These are phyloP conservation scores for Mormoops blainvillei DNA, from an alignment of 2,113 vertebrate genomes.

Conservation along the genomic window DNA sequence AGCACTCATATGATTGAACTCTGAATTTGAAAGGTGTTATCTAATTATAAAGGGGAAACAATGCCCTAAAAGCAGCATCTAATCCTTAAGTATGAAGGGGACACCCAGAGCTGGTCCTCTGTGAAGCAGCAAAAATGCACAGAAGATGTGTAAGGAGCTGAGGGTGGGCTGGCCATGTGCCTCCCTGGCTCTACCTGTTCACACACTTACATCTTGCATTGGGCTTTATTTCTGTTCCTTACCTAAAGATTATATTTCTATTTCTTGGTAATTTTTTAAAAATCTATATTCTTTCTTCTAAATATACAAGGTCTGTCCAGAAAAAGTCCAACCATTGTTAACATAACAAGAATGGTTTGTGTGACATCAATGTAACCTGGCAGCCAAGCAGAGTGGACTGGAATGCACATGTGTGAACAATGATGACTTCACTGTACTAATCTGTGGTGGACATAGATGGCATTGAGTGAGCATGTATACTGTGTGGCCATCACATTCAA, in stretches of 20 bases:
- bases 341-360: too few relatives aligned
- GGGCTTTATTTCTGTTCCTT: background rate
- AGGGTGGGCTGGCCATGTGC: rapidly evolving
- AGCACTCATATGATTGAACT: background rate
- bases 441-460: too few relatives aligned
- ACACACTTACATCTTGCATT: rapidly evolving
- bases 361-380: too few relatives aligned
- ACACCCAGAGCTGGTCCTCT: rapidly evolving
- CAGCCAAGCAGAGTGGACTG: too few relatives aligned
- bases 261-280: background rate
- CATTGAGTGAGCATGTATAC: too few relatives aligned
- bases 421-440: too few relatives aligned
- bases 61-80: background rate
- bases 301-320: background rate
- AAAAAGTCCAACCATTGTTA: too few relatives aligned
- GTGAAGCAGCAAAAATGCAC: rapidly evolving
- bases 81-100: background rate
- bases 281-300: background rate
- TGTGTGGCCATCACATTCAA: too few relatives aligned
- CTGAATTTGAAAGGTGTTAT: background rate
- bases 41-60: background rate
- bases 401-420: too few relatives aligned
- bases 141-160: background rate
- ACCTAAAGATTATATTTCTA: background rate
- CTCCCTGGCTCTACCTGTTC: rapidly evolving